A percentile compares a stretch with the other conserved stretches of the same genome.
Conservation (phyloP, 2,888 invertebrate genomes). For the Labia minor region DNA sequence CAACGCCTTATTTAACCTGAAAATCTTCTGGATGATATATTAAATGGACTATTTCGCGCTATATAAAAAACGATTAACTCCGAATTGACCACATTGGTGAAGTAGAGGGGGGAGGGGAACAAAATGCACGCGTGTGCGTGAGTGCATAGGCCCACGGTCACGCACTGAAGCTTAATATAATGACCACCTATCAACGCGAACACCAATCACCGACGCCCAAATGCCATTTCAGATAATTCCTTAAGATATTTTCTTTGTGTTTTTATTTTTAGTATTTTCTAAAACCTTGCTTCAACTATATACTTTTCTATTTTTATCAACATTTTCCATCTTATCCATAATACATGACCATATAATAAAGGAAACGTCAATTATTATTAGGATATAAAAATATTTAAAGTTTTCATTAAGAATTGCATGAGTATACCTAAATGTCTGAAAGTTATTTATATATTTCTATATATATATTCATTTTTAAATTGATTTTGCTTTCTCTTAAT, state of each 20-base stretch:
- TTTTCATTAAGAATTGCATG: too few relatives aligned
- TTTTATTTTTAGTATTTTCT: neutral
- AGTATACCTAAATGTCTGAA: too few relatives aligned
- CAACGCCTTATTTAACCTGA: neutral
- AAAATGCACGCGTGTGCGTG: neutral
- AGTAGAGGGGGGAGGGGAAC: too few relatives aligned
- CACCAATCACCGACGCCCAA: neutral
- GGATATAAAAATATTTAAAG: too few relatives aligned
- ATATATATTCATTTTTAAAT: too few relatives aligned
- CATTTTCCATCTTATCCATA: too few relatives aligned
- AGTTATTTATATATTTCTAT: too few relatives aligned
- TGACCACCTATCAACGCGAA: neutral
- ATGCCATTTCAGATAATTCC: neutral
- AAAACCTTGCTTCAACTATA: neutral
- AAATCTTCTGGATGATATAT: neutral
- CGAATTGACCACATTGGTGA: neutral
- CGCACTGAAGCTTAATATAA: constrained; percentile 1
- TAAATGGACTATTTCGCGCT: neutral
- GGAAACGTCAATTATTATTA: too few relatives aligned
- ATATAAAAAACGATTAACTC: neutral
- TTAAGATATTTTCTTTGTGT: neutral
- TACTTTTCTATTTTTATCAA: too few relatives aligned
- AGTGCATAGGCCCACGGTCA: neutral
- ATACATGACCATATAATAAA: too few relatives aligned
- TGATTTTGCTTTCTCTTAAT: too few relatives aligned